Evolutionary conservation across 2,797 vertebrate genomes (phyloP).

Genomic region (Clarias pachynema): DNA sequence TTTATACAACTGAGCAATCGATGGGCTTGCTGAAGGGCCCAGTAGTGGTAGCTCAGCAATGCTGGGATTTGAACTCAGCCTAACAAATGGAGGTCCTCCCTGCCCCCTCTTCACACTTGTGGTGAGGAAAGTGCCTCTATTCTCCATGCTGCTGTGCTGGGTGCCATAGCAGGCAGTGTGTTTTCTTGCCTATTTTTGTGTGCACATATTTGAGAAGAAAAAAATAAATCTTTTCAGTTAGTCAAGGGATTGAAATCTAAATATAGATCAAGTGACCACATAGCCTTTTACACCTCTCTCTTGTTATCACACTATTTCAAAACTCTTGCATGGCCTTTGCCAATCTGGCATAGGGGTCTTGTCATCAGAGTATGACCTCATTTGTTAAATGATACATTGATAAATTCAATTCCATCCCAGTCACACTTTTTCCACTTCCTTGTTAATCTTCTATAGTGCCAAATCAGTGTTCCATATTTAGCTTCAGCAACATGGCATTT

Average conservation of each 20-base stretch:
- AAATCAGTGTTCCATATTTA: slow-evolving; percentile 71
- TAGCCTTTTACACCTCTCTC: slow-evolving; percentile 51
- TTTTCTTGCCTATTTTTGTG: not conserved
- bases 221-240: slow-evolving; percentile 58
- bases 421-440: slow-evolving; percentile 32
- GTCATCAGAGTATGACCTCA: slow-evolving; percentile 56
- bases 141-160: not conserved
- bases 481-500: slow-evolving; percentile 60
- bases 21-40: not conserved
- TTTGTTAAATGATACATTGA: slow-evolving; percentile 45
- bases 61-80: not conserved
- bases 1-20: not conserved
- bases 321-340: slow-evolving; percentile 45
- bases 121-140: slow-evolving; percentile 23
- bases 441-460: slow-evolving; percentile 66
- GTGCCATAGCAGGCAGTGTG: not conserved
- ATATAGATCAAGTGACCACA: slow-evolving; percentile 62
- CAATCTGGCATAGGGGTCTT: slow-evolving; percentile 61
- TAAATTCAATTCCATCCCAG: slow-evolving; percentile 53
- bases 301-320: slow-evolving; percentile 41
- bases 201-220: slow-evolving; percentile 9
- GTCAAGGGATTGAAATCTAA: slow-evolving; percentile 63
- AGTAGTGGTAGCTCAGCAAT: not conserved
- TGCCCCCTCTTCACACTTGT: not conserved
- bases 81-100: not conserved